A percentile compares a stretch with the other conserved stretches of the same genome.
Conservation (phyloP, 2,888 invertebrate species). For the Campaea margaritaria region DNA sequence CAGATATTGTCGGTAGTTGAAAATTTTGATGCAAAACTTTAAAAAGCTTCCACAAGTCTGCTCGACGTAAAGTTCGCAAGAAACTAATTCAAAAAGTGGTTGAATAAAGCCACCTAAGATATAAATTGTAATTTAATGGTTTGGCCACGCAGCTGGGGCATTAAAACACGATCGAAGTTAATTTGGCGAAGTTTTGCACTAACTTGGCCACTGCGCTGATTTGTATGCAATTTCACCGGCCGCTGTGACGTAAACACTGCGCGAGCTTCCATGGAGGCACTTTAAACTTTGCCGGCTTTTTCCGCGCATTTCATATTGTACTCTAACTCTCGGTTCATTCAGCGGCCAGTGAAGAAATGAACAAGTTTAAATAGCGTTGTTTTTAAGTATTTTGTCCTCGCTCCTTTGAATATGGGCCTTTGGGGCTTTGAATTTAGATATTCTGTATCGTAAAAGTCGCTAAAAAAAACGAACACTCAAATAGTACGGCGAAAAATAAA, state of each 20-base stretch:
- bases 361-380: constrained; percentile 49
- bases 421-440: no score
- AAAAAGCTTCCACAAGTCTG: constrained; percentile 12
- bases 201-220: constrained; percentile 59
- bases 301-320: constrained; percentile 51
- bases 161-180: constrained; percentile 72
- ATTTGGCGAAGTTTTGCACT: constrained; percentile 60
- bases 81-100: constrained; percentile 63
- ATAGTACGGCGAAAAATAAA: no score
- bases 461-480: no score
- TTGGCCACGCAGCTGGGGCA: constrained; percentile 52
- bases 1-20: constrained; percentile 25
- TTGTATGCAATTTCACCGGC: constrained; percentile 64
- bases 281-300: constrained; percentile 60
- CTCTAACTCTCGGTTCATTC: constrained; percentile 46
- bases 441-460: no score
- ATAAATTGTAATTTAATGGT: constrained; percentile 64
- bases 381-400: constrained; percentile 38
- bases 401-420: no score
- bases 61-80: constrained; percentile 34
- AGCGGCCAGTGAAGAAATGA: constrained; percentile 47
- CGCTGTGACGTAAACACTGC: constrained; percentile 55
- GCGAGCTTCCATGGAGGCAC: constrained; percentile 50
- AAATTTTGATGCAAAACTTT: constrained; percentile 40
- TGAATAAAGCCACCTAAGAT: constrained; percentile 54